A percentile compares a stretch with the other conserved stretches of the same genome.
Evolutionary conservation across 1,140 invertebrate species (phyloP).

Genomic region (Cecropterus lyciades): DNA sequence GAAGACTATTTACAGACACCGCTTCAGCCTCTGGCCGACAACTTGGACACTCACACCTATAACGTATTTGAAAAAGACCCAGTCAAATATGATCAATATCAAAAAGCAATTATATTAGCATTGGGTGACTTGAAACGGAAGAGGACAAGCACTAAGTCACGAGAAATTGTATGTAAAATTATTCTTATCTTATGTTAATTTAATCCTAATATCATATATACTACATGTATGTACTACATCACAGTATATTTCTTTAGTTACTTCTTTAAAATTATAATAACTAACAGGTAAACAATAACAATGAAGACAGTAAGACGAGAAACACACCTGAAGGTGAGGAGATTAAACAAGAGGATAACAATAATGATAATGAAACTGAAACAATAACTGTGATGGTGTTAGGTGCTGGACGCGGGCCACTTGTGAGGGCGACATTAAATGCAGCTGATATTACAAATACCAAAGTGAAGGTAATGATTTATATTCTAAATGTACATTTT

Average conservation of each 20-base stretch:
- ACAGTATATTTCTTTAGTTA: too few relatives aligned
- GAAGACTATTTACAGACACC: constrained; percentile 97
- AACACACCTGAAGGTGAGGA: constrained; percentile 24
- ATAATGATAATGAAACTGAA: constrained; percentile 40
- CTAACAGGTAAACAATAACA: not conserved
- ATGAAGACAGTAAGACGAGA: not conserved
- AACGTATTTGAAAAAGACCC: constrained; percentile 99
- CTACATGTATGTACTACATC: too few relatives aligned
- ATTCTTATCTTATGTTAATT: not conserved
- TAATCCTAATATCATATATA: too few relatives aligned
- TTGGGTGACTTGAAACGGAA: constrained; percentile 82
- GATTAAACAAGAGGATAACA: constrained; percentile 1
- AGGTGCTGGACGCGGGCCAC: constrained; percentile 97
- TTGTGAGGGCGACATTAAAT: constrained; percentile 93
- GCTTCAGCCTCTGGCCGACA: constrained; percentile 97
- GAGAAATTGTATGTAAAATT: constrained; percentile 16
- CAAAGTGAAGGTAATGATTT: constrained; percentile 80
- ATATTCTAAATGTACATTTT: too few relatives aligned
- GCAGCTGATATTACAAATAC: constrained; percentile 89
- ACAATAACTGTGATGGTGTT: constrained; percentile 93
- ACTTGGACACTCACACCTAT: constrained; percentile 97
- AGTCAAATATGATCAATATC: constrained; percentile 97
- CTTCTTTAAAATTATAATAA: too few relatives aligned
- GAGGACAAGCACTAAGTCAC: constrained; percentile 22
- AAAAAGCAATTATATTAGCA: constrained; percentile 92